Conservation (phyloP, 23 tunicate genomes). For the Ascidia mentula region DNA sequence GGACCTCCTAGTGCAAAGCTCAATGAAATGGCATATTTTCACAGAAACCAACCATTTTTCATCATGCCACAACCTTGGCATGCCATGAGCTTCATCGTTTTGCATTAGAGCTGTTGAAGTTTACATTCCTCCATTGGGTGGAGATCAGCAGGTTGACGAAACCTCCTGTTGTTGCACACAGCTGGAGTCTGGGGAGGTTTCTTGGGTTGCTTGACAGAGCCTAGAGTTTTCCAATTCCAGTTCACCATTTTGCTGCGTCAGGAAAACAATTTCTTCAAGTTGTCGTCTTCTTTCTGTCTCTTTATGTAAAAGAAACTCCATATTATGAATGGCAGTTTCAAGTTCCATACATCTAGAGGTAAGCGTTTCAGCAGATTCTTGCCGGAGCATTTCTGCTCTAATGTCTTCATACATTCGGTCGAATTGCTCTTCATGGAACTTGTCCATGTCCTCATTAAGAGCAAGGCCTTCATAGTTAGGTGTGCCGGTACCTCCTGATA, state of each 20-base stretch:
- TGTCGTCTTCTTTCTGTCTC: constrained; percentile 28
- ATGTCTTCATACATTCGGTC: constrained; percentile 61
- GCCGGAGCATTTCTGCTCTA: constrained; percentile 38
- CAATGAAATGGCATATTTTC: too few relatives aligned
- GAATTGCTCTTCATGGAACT: constrained; percentile 26
- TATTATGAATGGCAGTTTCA: constrained; percentile 55
- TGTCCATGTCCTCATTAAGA: constrained; percentile 10
- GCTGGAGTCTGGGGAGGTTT: not conserved
- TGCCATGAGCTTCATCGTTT: not conserved
- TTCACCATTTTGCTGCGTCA: constrained; percentile 30
- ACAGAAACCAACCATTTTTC: constrained; percentile 9
- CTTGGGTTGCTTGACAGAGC: not conserved
- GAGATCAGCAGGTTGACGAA: not conserved
- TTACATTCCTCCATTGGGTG: not conserved
- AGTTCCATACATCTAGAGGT: constrained; percentile 47
- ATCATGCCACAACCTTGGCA: not conserved
- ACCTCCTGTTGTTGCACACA: not conserved
- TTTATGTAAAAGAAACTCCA: constrained; percentile 48
- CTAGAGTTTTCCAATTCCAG: constrained; percentile 26
- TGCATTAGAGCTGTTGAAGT: not conserved
- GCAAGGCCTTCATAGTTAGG: not conserved
- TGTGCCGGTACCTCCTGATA: not conserved
- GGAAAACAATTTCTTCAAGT: constrained; percentile 40
- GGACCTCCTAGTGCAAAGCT: too few relatives aligned
- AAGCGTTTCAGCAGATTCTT: constrained; percentile 23